Base-by-base conservation (phyloP, 1,140 invertebrate species). In the Radopholus similis region DNA sequence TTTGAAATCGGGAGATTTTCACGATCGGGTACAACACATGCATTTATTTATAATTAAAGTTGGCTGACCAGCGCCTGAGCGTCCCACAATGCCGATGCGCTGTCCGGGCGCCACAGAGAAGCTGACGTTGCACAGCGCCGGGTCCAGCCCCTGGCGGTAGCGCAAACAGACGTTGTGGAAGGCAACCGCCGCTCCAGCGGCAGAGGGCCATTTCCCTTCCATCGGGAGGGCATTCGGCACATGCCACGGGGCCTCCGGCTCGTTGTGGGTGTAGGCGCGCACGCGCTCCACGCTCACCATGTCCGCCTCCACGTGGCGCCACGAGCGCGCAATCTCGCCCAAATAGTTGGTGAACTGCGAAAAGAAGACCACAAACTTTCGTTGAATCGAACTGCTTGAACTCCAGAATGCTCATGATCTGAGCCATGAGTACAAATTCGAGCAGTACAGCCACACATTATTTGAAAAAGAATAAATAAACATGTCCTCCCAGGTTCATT, bases 231-330 rank as follows among this genome's bases (percentile, higher is more conserved):
- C 55, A 4, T 38, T 21, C 6, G 18, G 54, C 64, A 68, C 26
- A 65, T 59, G 32, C 38, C 64, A 66, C 34, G 63, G 57, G n/a
- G 63, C 15, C 62, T 68, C 66, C 32, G 21, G 23, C 18, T 47
- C 23, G 34, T 81, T 87, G 83, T 94, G 90, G 2, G 90, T 88
- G 81, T 97, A 97, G 81, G 97, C 94, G 82, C 93, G 93, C 71
- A 98, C 92, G 83, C 95, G 88, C 84, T 98, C 95, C 1, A 97
- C 93, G 15, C 93, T 91, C 0, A 97, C 94, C 70, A 97, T 96
- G 81, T 97, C 37, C 9, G 64, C 70, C 49, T 71, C 70, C 28
- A 35, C 32, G 28, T 58, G 44, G 32, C 70, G 71, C 44, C 44
- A 74, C 9, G 47, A 28, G 13, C 55, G 42, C 86, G 97, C 95